Percentiles rank a stretch among this genome's conserved stretches.
Evolutionary conservation across 2,888 invertebrate species (phyloP).

Genomic region (Drosophila barbarae): DNA sequence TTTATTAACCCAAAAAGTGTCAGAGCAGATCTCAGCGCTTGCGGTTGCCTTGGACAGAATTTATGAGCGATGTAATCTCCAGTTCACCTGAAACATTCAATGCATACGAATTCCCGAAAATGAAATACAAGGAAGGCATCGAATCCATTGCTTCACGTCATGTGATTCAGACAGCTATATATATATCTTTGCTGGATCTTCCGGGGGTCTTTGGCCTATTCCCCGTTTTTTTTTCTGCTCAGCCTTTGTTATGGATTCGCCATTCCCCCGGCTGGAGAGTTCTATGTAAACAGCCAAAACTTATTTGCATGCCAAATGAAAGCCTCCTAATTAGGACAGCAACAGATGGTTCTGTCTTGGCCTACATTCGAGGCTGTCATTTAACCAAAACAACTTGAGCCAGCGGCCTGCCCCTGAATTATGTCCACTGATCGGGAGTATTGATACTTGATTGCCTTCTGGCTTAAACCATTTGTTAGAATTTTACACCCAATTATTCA

Average conservation of each 20-base stretch:
- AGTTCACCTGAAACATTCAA: slow-evolving; percentile 32
- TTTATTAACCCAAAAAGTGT: slow-evolving; percentile 59
- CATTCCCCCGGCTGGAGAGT: slow-evolving; percentile 26
- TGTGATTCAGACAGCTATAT: slow-evolving; percentile 24
- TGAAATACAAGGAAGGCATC: slow-evolving; percentile 15
- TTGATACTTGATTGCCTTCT: slow-evolving; percentile 41
- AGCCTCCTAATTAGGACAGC: slow-evolving; percentile 38
- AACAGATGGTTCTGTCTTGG: slow-evolving; percentile 17
- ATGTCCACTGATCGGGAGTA: slow-evolving; percentile 30
- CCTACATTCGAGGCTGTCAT: slow-evolving; percentile 36
- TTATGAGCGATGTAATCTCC: slow-evolving; percentile 43
- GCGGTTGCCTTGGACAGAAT: slow-evolving; percentile 35
- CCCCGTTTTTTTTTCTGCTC: slow-evolving; percentile 28
- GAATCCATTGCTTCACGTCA: slow-evolving; percentile 16
- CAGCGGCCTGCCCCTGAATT: slow-evolving; percentile 60
- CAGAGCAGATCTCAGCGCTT: slow-evolving; percentile 23
- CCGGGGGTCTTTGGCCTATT: slow-evolving; percentile 63
- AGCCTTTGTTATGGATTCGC: slow-evolving; percentile 47
- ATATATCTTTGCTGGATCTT: slow-evolving; percentile 25
- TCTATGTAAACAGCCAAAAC: slow-evolving; percentile 39
- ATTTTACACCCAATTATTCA: slow-evolving; percentile 55
- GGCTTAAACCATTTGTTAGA: slow-evolving; percentile 42
- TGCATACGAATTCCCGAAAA: slow-evolving; percentile 27
- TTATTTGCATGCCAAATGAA: slow-evolving; percentile 42
- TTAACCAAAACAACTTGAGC: slow-evolving; percentile 29